Evolutionary conservation across 2,797 vertebrate species (phyloP).

Genomic region (Alcedo quadribrachys): DNA sequence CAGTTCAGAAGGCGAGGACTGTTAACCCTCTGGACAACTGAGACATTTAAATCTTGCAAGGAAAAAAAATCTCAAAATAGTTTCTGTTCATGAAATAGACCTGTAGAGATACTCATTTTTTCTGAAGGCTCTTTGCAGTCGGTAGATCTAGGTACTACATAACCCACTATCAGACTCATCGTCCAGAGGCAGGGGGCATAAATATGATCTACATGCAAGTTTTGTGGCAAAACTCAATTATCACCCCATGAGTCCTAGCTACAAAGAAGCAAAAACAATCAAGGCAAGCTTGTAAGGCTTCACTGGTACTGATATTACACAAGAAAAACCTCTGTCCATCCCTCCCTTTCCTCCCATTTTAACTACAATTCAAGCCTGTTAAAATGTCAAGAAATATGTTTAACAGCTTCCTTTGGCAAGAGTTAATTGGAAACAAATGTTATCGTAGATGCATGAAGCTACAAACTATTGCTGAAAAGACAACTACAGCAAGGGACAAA

Average conservation of each 20-base stretch:
- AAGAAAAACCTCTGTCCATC: neutral
- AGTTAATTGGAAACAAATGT: constrained; percentile 74
- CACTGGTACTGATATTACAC: neutral
- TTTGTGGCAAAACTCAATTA: neutral
- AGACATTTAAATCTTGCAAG: neutral
- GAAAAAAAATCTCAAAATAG: neutral
- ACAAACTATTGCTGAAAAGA: constrained; percentile 70
- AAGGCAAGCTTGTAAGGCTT: neutral
- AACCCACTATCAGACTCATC: neutral
- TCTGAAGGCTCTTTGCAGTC: neutral
- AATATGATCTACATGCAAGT: rapidly evolving
- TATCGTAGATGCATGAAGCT: constrained; percentile 69
- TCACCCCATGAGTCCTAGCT: neutral
- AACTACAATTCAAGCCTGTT: neutral
- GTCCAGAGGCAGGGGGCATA: neutral
- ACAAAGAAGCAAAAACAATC: neutral
- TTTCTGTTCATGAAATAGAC: neutral
- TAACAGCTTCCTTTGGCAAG: constrained; percentile 3
- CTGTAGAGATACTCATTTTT: neutral
- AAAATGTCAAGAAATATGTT: neutral
- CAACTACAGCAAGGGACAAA: constrained; percentile 74
- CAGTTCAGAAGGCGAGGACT: neutral
- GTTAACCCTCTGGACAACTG: neutral
- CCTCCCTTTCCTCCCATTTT: constrained; percentile 8
- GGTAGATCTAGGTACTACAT: no score